phyloP scores from a whole-genome alignment of 2,888 invertebrate genomes.

The Allacma fusca region DNA sequence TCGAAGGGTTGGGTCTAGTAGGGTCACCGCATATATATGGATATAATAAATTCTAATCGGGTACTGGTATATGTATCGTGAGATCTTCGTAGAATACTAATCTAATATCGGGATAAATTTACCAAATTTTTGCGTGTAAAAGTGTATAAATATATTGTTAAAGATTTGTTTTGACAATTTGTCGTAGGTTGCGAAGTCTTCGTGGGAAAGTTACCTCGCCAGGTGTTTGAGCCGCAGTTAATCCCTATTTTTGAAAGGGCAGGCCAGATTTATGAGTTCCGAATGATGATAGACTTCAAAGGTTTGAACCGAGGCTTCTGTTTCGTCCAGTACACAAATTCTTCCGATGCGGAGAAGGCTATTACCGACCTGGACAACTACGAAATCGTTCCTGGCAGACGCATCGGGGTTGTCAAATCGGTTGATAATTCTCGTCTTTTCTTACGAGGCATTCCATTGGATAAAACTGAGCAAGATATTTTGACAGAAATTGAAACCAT shows the following conservation, averaged over 20 bases:
- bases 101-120: too few relatives aligned
- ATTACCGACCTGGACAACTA: constrained; percentile 73
- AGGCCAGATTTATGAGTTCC: constrained; percentile 77
- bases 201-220: constrained; percentile 79
- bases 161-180: constrained; percentile 6
- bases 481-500: constrained; percentile 69
- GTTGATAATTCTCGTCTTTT: constrained; percentile 84
- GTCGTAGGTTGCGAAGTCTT: constrained; percentile 74
- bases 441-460: constrained; percentile 77
- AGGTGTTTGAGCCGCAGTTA: constrained; percentile 79
- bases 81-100: too few relatives aligned
- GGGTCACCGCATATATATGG: too few relatives aligned
- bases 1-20: too few relatives aligned
- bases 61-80: too few relatives aligned
- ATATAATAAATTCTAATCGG: too few relatives aligned
- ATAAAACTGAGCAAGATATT: constrained; percentile 73
- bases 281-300: constrained; percentile 84
- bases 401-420: constrained; percentile 78
- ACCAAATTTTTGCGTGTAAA: too few relatives aligned
- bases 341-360: constrained; percentile 73
- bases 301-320: constrained; percentile 82
- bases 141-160: too few relatives aligned
- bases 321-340: constrained; percentile 73
- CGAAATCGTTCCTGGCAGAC: constrained; percentile 71
- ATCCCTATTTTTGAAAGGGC: constrained; percentile 74